Conservation (phyloP, 2,888 invertebrate species). For the Dendrolimus pini region DNA sequence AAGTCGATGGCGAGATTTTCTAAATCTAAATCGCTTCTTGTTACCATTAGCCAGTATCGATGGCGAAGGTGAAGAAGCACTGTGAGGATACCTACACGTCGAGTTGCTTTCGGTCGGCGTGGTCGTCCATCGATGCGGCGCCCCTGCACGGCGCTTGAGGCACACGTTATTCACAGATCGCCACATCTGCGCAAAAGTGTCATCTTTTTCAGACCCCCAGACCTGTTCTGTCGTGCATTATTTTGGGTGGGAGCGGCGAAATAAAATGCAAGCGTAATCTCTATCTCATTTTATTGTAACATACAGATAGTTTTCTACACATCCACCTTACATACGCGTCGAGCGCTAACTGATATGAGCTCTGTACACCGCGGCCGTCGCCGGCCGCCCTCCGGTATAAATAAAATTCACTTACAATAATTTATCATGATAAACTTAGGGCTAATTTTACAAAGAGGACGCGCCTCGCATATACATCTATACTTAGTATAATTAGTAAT, state of each 20-base stretch:
- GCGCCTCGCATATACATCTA: constrained; percentile 33
- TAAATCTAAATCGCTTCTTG: no score
- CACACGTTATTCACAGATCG: no score
- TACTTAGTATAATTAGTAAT: constrained; percentile 8
- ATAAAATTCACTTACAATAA: constrained; percentile 45
- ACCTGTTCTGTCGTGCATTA: no score
- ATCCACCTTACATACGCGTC: constrained; percentile 62
- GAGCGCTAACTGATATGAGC: constrained; percentile 68
- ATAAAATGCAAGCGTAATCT: constrained; percentile 43
- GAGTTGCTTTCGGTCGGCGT: no score
- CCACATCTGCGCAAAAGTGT: no score
- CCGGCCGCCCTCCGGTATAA: constrained; percentile 30
- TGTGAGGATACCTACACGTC: no score
- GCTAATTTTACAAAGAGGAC: constrained; percentile 28
- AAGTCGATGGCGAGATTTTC: no score
- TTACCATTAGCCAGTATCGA: no score
- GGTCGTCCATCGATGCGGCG: no score
- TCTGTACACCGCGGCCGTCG: constrained; percentile 42
- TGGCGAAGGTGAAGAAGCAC: no score
- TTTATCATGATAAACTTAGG: constrained; percentile 41
- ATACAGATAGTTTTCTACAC: constrained; percentile 70
- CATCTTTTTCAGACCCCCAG: no score
- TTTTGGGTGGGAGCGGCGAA: constrained; percentile 12
- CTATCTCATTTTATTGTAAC: constrained; percentile 72
- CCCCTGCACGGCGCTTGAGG: no score